These are phyloP conservation scores for Chaetodon trifascialis DNA, from an alignment of 2,113 vertebrate species.

Conservation along the genomic window DNA sequence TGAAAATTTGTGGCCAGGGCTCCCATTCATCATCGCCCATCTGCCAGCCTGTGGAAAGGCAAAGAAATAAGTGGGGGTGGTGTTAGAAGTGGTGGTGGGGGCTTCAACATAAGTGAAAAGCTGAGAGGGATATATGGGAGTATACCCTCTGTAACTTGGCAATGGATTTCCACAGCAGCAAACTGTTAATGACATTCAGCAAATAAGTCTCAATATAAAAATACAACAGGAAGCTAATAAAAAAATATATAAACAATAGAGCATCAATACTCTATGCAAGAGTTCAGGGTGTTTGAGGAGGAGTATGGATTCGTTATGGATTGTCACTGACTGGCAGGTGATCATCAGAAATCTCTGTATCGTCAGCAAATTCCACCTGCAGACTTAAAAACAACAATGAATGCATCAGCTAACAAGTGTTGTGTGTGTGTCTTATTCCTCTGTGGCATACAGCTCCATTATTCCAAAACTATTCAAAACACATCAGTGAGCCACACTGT, in stretches of 20 bases:
- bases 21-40: constrained; percentile 56
- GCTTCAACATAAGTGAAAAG: background rate
- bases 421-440: too few relatives aligned
- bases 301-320: background rate
- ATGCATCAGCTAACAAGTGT: too few relatives aligned
- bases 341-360: too few relatives aligned
- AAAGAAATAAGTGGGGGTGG: background rate
- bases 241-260: background rate
- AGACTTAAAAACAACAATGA: too few relatives aligned
- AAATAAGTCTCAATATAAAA: background rate
- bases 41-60: constrained; percentile 17
- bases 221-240: background rate
- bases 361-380: too few relatives aligned
- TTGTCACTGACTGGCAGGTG: background rate
- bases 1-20: constrained; percentile 34
- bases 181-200: background rate
- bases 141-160: background rate
- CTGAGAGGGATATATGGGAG: background rate
- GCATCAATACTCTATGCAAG: background rate
- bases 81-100: background rate
- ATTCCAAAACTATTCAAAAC: too few relatives aligned
- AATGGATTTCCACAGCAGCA: background rate
- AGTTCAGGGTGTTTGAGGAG: background rate
- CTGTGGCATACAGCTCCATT: too few relatives aligned
- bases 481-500: too few relatives aligned